These are phyloP conservation scores for Orius insidiosus DNA, from an alignment of 1,140 invertebrate species.

Conservation along the genomic window DNA sequence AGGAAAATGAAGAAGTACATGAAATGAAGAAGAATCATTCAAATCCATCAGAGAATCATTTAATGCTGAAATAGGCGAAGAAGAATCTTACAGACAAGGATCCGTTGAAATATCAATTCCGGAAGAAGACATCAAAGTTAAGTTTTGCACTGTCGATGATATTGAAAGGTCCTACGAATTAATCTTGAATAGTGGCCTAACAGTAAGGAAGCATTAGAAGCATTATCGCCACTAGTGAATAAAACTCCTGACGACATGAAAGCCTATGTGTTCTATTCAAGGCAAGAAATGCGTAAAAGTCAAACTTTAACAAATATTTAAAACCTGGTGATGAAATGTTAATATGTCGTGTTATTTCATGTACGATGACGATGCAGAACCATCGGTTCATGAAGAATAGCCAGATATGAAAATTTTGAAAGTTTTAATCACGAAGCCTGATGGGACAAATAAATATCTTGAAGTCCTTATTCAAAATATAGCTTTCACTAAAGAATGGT, in stretches of 20 bases:
- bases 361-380: background rate
- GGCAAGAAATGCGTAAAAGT: background rate
- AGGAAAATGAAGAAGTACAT: too few relatives aligned
- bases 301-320: background rate
- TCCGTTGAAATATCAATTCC: too few relatives aligned
- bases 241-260: background rate
- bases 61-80: too few relatives aligned
- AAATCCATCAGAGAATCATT: too few relatives aligned
- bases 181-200: background rate
- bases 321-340: background rate
- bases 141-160: too few relatives aligned
- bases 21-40: too few relatives aligned
- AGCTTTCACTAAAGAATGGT: background rate
- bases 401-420: background rate
- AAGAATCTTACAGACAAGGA: too few relatives aligned
- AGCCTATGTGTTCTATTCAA: background rate
- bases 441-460: background rate
- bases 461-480: constrained; percentile 1
- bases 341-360: too few relatives aligned
- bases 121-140: too few relatives aligned
- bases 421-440: background rate
- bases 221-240: background rate
- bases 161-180: too few relatives aligned
- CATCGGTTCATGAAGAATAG: background rate
- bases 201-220: background rate